Percentiles rank a stretch among this genome's conserved stretches.
These are phyloP conservation scores for Pangasius sanitwongsei DNA, from an alignment of 2,797 vertebrate genomes.

Conservation along the genomic window DNA sequence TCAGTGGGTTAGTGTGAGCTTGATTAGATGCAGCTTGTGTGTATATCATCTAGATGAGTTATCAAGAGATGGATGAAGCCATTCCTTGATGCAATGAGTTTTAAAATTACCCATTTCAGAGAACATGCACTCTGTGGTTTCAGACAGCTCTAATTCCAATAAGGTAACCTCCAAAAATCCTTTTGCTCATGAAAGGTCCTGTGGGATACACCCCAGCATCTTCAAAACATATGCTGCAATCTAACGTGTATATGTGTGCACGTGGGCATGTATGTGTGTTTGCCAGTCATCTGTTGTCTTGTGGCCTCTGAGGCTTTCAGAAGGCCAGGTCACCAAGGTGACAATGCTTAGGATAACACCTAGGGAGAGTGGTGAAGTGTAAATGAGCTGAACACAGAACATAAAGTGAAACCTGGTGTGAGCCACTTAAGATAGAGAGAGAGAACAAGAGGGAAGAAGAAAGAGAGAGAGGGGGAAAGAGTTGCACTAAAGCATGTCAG, in stretches of 20 bases:
- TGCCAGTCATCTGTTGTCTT: slow-evolving; percentile 41
- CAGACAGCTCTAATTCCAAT: slow-evolving; percentile 15
- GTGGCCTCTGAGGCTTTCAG: slow-evolving; percentile 42
- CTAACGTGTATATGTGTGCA: not conserved
- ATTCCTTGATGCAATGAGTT: slow-evolving; percentile 11
- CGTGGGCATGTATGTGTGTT: not conserved
- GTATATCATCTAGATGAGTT: slow-evolving; percentile 26
- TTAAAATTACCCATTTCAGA: slow-evolving; percentile 15
- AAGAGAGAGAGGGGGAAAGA: slow-evolving; percentile 17
- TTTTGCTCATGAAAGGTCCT: slow-evolving; percentile 2
- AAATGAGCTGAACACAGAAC: slow-evolving; percentile 49
- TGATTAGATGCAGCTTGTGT: slow-evolving; percentile 11
- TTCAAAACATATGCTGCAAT: slow-evolving; percentile 42
- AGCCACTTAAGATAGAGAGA: slow-evolving; percentile 28
- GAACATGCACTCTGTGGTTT: not conserved
- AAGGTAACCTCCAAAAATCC: slow-evolving; percentile 19
- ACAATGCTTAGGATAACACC: slow-evolving; percentile 43
- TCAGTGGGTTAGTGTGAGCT: not conserved
- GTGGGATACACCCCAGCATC: slow-evolving; percentile 29
- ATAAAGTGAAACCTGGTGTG: slow-evolving; percentile 51
- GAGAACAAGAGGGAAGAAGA: slow-evolving; percentile 28
- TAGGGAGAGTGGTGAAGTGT: slow-evolving; percentile 49
- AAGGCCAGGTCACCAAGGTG: slow-evolving; percentile 48
- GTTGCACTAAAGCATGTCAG: slow-evolving; percentile 52
- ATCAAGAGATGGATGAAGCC: not conserved